Base-by-base conservation (phyloP, 2,113 vertebrate species). In the Solea solea region DNA sequence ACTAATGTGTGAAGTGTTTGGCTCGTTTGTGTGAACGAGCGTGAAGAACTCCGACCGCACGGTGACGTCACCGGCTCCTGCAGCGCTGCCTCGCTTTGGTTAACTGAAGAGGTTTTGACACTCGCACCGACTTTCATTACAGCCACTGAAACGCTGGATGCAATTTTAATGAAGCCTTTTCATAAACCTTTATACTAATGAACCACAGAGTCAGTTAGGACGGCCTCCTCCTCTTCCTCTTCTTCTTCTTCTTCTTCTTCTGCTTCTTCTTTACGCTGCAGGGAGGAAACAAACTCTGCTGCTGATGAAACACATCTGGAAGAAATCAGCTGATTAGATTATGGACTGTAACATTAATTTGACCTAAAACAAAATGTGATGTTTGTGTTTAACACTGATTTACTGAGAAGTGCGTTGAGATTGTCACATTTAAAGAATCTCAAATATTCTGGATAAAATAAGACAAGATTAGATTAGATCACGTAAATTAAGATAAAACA, bases 131-230 rank as follows among this genome's bases (percentile, higher is more conserved):
- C 86, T 83, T 87, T 89, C 79, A 89, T 84, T 86, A 85, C 81
- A 80, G 74, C 21, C 76, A 12, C 69, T 64, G 81, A 87, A 72
- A 81, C 28, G 60, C 77, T 72, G 83, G 58, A 85, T 89, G 85
- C 80, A 90, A 86, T 83, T 90, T 90, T 90, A 90, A 90, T 88
- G 87, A 90, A 88, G 84, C 61, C 78, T 82, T 85, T 87, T 83
- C 86, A 88, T 85, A 78, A 87, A 81, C 67, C 80, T 86, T 85
- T 73, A 73, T 75, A 49, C 76, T 79, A 82, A 88, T 79, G 79
- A 86, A 84, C 74, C 85, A 80, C 85, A 84, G 68, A 84, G 66
- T 63, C 66, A 27, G 77, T 77, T 52, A 74, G 8, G 42, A 48
- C 15, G 1, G 46, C 52, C 51, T 13, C 3, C 68, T 72, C 69